Conservation (phyloP, 2,797 vertebrate genomes). For the Adrianichthys oophorus region DNA sequence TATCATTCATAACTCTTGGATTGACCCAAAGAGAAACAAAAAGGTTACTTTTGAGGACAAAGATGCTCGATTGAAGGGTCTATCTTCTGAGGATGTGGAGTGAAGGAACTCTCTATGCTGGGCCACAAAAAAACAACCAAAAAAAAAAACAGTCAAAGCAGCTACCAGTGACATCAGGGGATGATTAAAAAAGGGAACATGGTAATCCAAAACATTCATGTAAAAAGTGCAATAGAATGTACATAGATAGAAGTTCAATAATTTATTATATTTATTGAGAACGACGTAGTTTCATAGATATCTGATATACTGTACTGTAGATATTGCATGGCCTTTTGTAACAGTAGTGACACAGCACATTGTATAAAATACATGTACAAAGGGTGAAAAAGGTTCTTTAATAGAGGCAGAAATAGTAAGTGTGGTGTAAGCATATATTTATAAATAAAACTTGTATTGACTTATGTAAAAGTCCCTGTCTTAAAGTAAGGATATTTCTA, state of each 20-base stretch:
- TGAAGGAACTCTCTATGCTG: constrained; percentile 42
- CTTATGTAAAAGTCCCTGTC: constrained; percentile 41
- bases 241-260: constrained; percentile 67
- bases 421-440: constrained; percentile 72
- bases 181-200: constrained; percentile 64
- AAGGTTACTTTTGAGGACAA: constrained; percentile 91
- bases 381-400: constrained; percentile 51
- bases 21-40: constrained; percentile 94
- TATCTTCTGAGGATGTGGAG: constrained; percentile 78
- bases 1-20: constrained; percentile 96
- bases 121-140: too few species aligned
- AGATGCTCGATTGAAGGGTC: constrained; percentile 88
- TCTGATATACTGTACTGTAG: constrained; percentile 68
- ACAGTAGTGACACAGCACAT: constrained; percentile 55
- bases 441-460: constrained; percentile 72
- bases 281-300: constrained; percentile 70
- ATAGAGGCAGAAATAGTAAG: constrained; percentile 52
- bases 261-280: constrained; percentile 82
- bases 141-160: constrained; percentile 42
- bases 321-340: constrained; percentile 81
- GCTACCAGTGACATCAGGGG: constrained; percentile 60
- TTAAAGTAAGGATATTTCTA: constrained; percentile 52
- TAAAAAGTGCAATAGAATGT: constrained; percentile 70
- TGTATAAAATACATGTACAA: constrained; percentile 67
- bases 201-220: constrained; percentile 71